Conservation (phyloP, 2,113 vertebrate genomes). For the Chaetodon trifascialis region DNA sequence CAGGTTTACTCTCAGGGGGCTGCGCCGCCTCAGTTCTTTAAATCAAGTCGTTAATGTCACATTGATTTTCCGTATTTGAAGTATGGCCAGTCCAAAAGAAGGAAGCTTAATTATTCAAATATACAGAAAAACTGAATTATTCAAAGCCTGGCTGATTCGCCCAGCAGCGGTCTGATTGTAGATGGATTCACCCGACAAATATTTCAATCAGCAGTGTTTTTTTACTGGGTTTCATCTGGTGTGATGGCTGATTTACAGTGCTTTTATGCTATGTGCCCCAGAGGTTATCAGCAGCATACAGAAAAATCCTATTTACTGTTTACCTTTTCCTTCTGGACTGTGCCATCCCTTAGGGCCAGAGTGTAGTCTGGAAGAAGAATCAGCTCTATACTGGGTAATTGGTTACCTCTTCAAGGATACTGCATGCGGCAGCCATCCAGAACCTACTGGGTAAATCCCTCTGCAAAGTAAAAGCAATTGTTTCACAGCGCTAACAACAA, state of each 20-base stretch:
- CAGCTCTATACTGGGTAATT: neutral
- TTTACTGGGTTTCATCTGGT: conserved; percentile 6
- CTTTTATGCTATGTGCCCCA: neutral
- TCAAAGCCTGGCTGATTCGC: conserved; percentile 34
- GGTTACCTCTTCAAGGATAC: neutral
- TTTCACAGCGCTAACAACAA: conserved; percentile 18
- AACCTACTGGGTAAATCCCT: conserved; percentile 3
- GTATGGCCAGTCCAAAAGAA: conserved; percentile 12
- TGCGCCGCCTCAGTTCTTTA: neutral
- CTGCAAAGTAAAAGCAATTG: conserved; percentile 16
- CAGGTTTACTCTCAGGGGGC: neutral
- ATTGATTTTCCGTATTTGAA: conserved; percentile 45
- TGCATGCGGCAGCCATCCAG: neutral
- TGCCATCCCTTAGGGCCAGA: conserved; percentile 8
- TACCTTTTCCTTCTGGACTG: neutral
- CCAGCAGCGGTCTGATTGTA: conserved; percentile 39
- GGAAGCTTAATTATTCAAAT: conserved; percentile 42
- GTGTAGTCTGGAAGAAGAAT: neutral
- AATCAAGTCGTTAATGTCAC: conserved; percentile 12
- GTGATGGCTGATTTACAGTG: neutral
- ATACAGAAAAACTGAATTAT: conserved; percentile 55
- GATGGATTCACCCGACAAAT: conserved; percentile 38
- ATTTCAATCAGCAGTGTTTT: conserved; percentile 36
- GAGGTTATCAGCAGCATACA: neutral
- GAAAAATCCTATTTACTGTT: conserved; percentile 23